Evolutionary conservation across 30 jellyfish, hydroid and myxozoan genomes (phyloP), one percentile per base, ranked within the genome.

Genomic region (Rhopilema esculentum): DNA sequence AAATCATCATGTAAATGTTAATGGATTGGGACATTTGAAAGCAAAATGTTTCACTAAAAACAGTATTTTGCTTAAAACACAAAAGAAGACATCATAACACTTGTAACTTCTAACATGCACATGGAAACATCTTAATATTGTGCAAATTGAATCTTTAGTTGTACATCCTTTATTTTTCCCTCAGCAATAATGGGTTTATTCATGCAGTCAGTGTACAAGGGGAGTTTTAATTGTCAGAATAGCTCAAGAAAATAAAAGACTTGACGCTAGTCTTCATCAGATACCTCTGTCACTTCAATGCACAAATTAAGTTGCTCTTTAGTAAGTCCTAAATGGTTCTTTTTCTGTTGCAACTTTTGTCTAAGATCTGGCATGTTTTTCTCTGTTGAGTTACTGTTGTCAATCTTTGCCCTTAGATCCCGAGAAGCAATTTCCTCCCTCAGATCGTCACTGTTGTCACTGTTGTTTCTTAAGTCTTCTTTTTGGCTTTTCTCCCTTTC

Each of bases 211-310:
- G n/a, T n/a, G n/a, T n/a, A n/a, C n/a, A n/a, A 6, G 12, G 57
- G 9, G 12, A 40, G 6, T 2, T 40, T 40, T 40, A 12, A 40
- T 2, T 2, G 12, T 40, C 6, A 40, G 12, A 40, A 40, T 40
- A 2, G 12, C 6, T 2, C 57, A 40, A 2, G 57, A 40, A 40
- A 40, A 40, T 40, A 40, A 40, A 40, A 23, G 61, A 23, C 80
- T 24, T 29, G 32, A 1, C 69, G 22, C 51, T 64, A 71, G 49
- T 85, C 92, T 48, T 92, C 98, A 28, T 92, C 98, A 1, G 96
- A 79, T 27, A 85, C 93, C 72, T 86, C 93, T 1, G 92, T 92
- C 9, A 92, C 92, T 75, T 84, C 98, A 71, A 92, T 92, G 67
- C 96, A 92, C 70, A 92, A 73, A 64, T 92, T 92, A 68, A 92